Evolutionary conservation across 2,113 vertebrate genomes (phyloP).

Genomic region (Hemibagrus wyckioides): DNA sequence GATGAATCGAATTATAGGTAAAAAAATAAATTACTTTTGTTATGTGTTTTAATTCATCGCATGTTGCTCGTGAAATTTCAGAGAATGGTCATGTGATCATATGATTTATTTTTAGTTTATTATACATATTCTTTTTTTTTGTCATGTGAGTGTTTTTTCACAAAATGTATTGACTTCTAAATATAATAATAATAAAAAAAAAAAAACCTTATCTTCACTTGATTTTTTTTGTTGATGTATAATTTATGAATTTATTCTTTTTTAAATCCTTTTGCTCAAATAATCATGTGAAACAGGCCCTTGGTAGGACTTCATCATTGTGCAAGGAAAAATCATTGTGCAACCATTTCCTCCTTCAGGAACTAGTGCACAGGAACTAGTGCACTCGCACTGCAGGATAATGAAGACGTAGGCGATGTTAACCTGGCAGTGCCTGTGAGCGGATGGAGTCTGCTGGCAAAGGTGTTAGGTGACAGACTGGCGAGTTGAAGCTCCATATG

Average conservation of each 20-base stretch:
- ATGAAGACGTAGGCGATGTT: constrained; percentile 50
- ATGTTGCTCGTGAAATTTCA: not conserved
- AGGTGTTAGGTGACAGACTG: constrained; percentile 50
- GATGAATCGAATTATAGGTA: too few species aligned
- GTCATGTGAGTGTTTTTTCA: not conserved
- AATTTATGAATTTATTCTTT: not conserved
- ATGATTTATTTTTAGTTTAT: not conserved
- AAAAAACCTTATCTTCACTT: too few species aligned
- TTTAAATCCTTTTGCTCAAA: not conserved
- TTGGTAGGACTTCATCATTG: not conserved
- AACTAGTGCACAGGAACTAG: not conserved
- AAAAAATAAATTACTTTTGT: too few species aligned
- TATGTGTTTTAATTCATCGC: too few species aligned
- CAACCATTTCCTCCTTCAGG: not conserved
- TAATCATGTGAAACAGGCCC: not conserved
- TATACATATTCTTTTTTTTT: not conserved
- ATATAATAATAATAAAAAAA: too few species aligned
- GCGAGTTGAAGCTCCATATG: constrained; percentile 45
- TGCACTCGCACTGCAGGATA: constrained; percentile 17
- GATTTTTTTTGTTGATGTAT: too few species aligned
- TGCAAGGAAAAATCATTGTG: not conserved
- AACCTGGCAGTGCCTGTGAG: constrained; percentile 35
- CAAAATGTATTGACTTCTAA: too few species aligned
- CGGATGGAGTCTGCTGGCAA: constrained; percentile 38
- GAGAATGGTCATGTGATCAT: not conserved